Evolutionary conservation across 1,140 invertebrate genomes (phyloP), one percentile per base, ranked within the genome.

Genomic region (Cecropterus lyciades): DNA sequence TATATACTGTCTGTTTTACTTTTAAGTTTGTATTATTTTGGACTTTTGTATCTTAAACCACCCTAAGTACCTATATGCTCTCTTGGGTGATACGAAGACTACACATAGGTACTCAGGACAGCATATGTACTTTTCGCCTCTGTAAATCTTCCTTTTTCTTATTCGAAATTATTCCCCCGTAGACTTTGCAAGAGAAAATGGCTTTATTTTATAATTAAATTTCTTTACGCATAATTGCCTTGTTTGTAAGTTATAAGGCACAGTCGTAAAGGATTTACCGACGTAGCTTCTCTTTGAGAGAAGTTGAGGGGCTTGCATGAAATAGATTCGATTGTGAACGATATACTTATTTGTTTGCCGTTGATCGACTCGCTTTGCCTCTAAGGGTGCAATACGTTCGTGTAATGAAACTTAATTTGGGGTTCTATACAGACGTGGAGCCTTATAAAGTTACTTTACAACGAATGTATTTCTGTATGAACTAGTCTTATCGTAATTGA

Each of bases 311-410:
- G 84, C 82, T 86, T 81, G 76, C 74, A 75, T 71, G 75, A 69
- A 82, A 81, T 80, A 78, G 77, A 84, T 73, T 80, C 77, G 77
- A 82, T 83, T 81, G 78, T 81, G 70, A 77, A 63, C 75, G 75
- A 85, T 86, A 84, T 79, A 73, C 79, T 82, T 82, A 80, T 79
- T 85, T 85, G 78, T 84, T 87, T 85, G 82, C 70, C 65, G 73
- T 68, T 80, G 82, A 88, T 86, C 81, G 82, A 84, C 68, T 85
- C 65, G 57, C 45, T 56, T 14, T 24, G 37, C 60, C 56, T 65
- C 45, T 66, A 67, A 75, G 78, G 75, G 63, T 74, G 69, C 57
- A 66, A 65, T 57, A 45, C 33, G 37, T 69, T 65, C 70, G 46
- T 48, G 53, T 68, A 53, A 45, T 60, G 67, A 72, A 80, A 81